A percentile compares a stretch with the other conserved stretches of the same genome.
phyloP scores from a whole-genome alignment of 2,797 vertebrate genomes.

The Spheniscus humboldti region DNA sequence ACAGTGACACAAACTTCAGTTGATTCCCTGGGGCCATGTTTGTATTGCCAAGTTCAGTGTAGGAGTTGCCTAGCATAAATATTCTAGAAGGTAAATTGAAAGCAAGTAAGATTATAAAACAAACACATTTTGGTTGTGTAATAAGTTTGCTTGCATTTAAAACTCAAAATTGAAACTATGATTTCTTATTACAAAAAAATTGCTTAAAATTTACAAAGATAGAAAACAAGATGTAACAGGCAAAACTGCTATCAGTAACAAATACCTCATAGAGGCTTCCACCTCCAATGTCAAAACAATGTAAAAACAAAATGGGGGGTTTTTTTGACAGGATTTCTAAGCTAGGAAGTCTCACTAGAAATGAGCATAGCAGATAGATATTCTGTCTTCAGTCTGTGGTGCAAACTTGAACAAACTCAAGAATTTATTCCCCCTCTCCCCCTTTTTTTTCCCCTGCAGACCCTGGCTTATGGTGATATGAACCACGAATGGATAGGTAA shows the following conservation, averaged over 20 bases:
- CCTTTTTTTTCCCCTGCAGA: slow-evolving; percentile 70
- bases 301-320: not conserved
- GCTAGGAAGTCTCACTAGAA: not conserved
- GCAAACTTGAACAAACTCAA: not conserved
- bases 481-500: slow-evolving; percentile 99
- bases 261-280: not conserved
- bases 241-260: not conserved
- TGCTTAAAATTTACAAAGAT: not conserved
- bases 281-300: not conserved
- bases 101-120: not conserved
- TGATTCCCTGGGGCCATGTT: not conserved
- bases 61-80: not conserved
- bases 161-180: not conserved
- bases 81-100: not conserved
- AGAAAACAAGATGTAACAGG: not conserved
- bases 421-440: not conserved
- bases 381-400: not conserved
- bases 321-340: not conserved
- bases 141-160: not conserved
- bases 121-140: not conserved
- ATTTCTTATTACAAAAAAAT: not conserved
- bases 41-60: not conserved
- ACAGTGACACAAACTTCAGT: not conserved
- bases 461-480: slow-evolving; percentile 96
- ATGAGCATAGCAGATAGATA: not conserved